phyloP scores from a whole-genome alignment of 2,113 vertebrate genomes.

The Corvus hawaiiensis region DNA sequence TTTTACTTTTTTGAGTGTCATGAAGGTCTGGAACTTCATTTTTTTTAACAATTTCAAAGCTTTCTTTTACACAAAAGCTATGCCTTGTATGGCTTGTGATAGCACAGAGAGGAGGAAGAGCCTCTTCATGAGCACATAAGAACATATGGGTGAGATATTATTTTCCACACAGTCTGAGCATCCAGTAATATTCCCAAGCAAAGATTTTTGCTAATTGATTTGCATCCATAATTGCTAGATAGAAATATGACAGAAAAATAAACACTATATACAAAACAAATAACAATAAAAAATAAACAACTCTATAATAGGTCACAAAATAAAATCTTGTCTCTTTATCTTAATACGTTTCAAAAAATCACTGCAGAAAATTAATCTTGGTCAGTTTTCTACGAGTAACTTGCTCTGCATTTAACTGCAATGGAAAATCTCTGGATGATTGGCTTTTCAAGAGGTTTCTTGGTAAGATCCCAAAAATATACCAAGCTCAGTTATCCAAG shows the following conservation, averaged over 20 bases:
- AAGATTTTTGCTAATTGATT: neutral
- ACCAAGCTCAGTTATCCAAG: neutral
- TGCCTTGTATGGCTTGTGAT: neutral
- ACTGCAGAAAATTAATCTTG: neutral
- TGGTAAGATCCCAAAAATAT: neutral
- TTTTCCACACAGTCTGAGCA: neutral
- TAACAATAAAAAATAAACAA: neutral
- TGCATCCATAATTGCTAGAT: neutral
- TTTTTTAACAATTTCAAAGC: neutral
- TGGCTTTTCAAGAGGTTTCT: neutral
- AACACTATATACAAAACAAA: neutral
- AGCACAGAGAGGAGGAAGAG: neutral
- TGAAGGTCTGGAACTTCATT: neutral
- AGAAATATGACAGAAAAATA: neutral
- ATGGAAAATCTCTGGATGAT: neutral
- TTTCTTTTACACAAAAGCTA: neutral
- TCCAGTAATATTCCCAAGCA: neutral
- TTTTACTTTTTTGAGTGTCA: neutral
- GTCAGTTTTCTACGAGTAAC: neutral
- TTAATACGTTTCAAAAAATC: fast-evolving
- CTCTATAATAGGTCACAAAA: neutral
- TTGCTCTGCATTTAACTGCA: neutral
- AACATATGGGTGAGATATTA: neutral
- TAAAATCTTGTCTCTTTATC: neutral
- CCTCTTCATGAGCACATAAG: fast-evolving